Conservation (phyloP, 1,140 invertebrate genomes). For the Caenorhabditis remanei region DNA sequence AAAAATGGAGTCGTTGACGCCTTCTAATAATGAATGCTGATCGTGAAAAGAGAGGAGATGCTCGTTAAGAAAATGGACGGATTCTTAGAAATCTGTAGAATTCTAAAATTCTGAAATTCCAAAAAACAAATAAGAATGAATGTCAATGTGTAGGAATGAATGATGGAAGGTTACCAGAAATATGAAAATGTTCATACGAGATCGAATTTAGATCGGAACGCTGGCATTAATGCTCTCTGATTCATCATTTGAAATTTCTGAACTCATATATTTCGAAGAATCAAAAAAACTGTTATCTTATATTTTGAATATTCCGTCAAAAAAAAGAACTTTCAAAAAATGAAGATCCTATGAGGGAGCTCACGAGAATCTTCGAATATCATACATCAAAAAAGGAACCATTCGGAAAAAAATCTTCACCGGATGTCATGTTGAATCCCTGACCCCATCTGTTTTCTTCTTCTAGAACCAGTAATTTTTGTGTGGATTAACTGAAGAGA, state of each 20-base stretch:
- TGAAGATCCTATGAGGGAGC: too few relatives aligned
- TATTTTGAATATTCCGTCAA: too few relatives aligned
- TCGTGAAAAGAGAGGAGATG: neutral
- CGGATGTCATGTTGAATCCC: neutral
- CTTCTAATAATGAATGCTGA: conserved; percentile 5
- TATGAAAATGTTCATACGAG: too few relatives aligned
- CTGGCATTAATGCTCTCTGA: too few relatives aligned
- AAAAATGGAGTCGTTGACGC: neutral
- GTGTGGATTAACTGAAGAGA: neutral
- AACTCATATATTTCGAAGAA: too few relatives aligned
- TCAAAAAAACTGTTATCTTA: neutral
- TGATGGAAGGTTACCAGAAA: too few relatives aligned
- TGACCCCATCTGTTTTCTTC: neutral
- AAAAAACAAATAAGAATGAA: too few relatives aligned
- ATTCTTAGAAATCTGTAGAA: neutral
- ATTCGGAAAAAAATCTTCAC: neutral
- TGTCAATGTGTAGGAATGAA: too few relatives aligned
- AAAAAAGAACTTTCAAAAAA: neutral
- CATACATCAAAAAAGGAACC: too few relatives aligned
- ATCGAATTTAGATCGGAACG: too few relatives aligned
- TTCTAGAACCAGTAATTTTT: neutral
- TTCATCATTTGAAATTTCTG: too few relatives aligned
- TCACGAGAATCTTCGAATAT: too few relatives aligned
- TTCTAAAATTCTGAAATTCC: neutral
- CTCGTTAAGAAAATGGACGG: neutral